A percentile compares a stretch with the other conserved stretches of the same genome.
These are phyloP conservation scores for Chiropotes sagulatus DNA, from an alignment of 2,797 vertebrate species.

Conservation along the genomic window DNA sequence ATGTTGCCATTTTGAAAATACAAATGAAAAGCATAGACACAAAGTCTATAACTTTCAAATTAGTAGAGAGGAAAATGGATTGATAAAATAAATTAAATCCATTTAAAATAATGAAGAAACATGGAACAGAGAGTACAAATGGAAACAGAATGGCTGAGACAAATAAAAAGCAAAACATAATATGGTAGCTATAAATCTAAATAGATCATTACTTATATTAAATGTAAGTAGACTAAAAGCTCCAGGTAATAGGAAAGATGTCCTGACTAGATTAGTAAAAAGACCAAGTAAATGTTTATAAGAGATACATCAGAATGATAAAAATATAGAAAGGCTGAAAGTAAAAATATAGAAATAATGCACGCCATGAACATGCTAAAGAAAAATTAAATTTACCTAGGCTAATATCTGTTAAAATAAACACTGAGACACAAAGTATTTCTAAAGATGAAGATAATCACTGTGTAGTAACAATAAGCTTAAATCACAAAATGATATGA, in stretches of 20 bases:
- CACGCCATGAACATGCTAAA: background rate
- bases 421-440: slow-evolving; percentile 1
- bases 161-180: slow-evolving; percentile 36
- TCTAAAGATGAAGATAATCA: slow-evolving; percentile 1
- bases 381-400: background rate
- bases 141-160: background rate
- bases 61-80: background rate
- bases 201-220: slow-evolving; percentile 39
- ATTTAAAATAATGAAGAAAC: slow-evolving; percentile 42
- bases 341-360: slow-evolving; percentile 17
- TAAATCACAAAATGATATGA: background rate
- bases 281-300: slow-evolving; percentile 15
- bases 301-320: slow-evolving; percentile 4
- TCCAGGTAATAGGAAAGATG: slow-evolving; percentile 34
- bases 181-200: slow-evolving; percentile 27
- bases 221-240: slow-evolving; percentile 54
- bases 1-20: slow-evolving; percentile 11
- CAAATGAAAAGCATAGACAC: background rate
- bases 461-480: slow-evolving; percentile 8
- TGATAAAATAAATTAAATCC: slow-evolving; percentile 40
- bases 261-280: slow-evolving; percentile 48
- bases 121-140: background rate
- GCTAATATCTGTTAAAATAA: background rate
- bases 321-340: slow-evolving; percentile 34
- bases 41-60: background rate